Percentiles rank a stretch among this genome's conserved stretches.
Evolutionary conservation across 2,113 vertebrate species (phyloP).

Genomic region (Sialia sialis): DNA sequence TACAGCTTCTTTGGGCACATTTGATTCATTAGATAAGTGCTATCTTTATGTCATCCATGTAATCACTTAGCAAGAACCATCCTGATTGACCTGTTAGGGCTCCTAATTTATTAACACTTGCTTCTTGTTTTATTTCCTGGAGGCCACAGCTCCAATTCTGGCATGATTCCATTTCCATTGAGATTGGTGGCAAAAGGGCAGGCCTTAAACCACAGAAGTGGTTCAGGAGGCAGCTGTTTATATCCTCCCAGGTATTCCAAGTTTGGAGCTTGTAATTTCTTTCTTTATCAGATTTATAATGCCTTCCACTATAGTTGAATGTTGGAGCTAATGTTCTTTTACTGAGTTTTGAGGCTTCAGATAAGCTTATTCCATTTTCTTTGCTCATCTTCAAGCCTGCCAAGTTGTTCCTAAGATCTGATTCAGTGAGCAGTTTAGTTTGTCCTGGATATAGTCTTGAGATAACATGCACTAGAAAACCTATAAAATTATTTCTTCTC

Average conservation of each 20-base stretch:
- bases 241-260: not conserved
- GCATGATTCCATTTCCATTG: slow-evolving; percentile 26
- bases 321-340: not conserved
- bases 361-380: not conserved
- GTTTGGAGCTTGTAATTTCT: not conserved
- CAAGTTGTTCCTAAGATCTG: not conserved
- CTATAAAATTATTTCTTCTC: not conserved
- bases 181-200: slow-evolving; percentile 11
- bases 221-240: not conserved
- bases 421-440: slow-evolving; percentile 1
- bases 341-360: not conserved
- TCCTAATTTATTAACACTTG: not conserved
- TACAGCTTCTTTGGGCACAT: not conserved
- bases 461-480: not conserved
- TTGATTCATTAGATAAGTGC: not conserved
- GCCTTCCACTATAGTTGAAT: not conserved
- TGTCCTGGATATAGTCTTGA: not conserved
- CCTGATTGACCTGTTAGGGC: not conserved
- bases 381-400: not conserved
- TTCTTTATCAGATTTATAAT: slow-evolving; percentile 23
- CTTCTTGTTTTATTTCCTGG: slow-evolving; percentile 1
- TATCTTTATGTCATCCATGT: not conserved
- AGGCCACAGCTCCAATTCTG: not conserved
- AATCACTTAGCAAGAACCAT: not conserved
- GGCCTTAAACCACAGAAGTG: not conserved